Evolutionary conservation across 2,797 vertebrate genomes (phyloP).

Genomic region (Oreonectes daqikongensis): DNA sequence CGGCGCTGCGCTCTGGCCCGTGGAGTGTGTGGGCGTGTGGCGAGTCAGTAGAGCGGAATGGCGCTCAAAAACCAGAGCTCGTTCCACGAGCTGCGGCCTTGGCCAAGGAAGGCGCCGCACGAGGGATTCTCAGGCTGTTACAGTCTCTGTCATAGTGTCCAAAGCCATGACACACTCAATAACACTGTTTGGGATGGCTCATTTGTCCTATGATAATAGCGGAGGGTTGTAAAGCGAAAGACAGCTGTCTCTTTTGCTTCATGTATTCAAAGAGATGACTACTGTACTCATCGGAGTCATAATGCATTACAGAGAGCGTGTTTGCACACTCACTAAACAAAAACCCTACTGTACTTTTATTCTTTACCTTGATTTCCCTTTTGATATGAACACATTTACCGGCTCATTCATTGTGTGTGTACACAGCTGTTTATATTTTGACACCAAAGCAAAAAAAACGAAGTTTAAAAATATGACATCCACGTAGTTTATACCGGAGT

Average conservation of each 20-base stretch:
- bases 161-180: slow-evolving; percentile 27
- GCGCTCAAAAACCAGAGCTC: slow-evolving; percentile 71
- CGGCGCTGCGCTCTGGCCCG: slow-evolving; percentile 25
- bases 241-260: slow-evolving; percentile 8
- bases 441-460: not conserved
- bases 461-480: not conserved
- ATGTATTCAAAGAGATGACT: not conserved
- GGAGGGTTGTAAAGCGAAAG: slow-evolving; percentile 11
- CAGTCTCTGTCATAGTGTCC: slow-evolving; percentile 69
- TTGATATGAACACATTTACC: not conserved
- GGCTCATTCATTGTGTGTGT: not conserved
- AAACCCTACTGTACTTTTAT: not conserved
- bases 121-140: slow-evolving; percentile 77
- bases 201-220: slow-evolving; percentile 23
- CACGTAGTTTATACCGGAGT: not conserved
- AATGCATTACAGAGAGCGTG: not conserved
- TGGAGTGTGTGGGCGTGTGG: slow-evolving; percentile 58
- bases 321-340: not conserved
- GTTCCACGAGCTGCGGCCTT: slow-evolving; percentile 27
- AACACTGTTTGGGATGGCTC: slow-evolving; percentile 31
- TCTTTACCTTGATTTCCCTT: not conserved
- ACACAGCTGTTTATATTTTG: not conserved
- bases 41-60: slow-evolving; percentile 74
- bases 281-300: not conserved
- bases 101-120: slow-evolving; percentile 62